phyloP scores from a whole-genome alignment of 2,888 invertebrate species.

The Agrochola lychnidis region DNA sequence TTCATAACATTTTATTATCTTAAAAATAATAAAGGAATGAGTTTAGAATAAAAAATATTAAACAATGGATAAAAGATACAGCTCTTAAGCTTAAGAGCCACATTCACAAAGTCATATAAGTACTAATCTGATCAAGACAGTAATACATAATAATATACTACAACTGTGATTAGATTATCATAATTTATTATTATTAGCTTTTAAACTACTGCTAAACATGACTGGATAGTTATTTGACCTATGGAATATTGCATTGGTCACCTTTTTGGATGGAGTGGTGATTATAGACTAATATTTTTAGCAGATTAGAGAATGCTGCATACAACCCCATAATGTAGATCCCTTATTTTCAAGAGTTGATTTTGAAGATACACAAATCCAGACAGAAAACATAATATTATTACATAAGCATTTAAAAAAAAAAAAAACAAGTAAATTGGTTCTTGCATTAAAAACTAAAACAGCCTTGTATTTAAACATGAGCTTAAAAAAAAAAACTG shows the following conservation, averaged over 20 bases:
- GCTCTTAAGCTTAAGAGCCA: neutral
- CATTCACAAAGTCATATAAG: neutral
- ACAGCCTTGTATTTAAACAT: neutral
- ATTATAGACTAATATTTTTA: neutral
- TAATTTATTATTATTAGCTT: constrained; percentile 10
- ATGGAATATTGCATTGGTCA: constrained; percentile 1
- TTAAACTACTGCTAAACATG: constrained; percentile 24
- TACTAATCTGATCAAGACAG: constrained; percentile 20
- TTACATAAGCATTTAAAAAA: neutral
- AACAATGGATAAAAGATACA: neutral
- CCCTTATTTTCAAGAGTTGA: neutral
- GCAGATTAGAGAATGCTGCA: neutral
- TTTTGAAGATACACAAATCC: neutral
- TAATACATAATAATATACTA: neutral
- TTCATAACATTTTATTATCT: too few relatives aligned
- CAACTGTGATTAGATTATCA: constrained; percentile 23
- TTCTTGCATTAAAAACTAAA: neutral
- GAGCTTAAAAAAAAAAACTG: too few relatives aligned
- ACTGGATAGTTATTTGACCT: neutral
- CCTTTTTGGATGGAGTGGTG: neutral
- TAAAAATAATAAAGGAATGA: neutral
- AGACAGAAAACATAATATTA: too few relatives aligned
- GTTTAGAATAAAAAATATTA: neutral
- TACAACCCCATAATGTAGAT: neutral
- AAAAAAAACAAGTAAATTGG: neutral